These are phyloP conservation scores for Spermophilus dauricus DNA, from an alignment of 2,113 vertebrate species.

Conservation along the genomic window DNA sequence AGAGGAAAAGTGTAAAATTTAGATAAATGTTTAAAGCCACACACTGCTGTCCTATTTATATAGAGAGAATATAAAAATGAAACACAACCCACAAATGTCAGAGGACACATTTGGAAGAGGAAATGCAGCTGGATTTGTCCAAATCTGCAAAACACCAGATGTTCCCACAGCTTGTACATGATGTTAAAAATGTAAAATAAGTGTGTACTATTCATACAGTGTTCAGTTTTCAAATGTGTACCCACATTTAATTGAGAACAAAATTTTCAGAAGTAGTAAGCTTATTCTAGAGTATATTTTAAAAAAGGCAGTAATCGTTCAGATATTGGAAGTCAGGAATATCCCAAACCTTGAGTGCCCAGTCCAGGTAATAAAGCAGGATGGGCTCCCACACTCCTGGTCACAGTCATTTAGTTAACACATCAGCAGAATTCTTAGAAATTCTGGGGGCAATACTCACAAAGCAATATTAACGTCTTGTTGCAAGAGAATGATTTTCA, in stretches of 20 bases:
- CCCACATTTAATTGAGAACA: slow-evolving; percentile 37
- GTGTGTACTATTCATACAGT: background rate
- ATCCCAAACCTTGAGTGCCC: background rate
- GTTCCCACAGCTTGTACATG: slow-evolving; percentile 70
- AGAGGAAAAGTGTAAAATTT: background rate
- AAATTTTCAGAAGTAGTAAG: background rate
- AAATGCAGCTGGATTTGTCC: slow-evolving; percentile 50
- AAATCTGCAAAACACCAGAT: slow-evolving; percentile 67
- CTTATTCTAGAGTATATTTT: background rate
- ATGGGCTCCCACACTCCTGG: background rate
- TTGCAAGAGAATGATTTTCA: background rate
- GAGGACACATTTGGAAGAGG: slow-evolving; percentile 47
- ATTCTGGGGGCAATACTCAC: background rate
- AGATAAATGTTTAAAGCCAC: background rate
- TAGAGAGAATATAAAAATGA: background rate
- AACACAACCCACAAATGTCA: background rate
- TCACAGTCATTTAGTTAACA: background rate
- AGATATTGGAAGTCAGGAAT: background rate
- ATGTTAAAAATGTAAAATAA: slow-evolving; percentile 60
- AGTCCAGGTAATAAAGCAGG: too few species aligned
- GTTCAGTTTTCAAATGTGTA: background rate
- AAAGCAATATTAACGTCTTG: background rate
- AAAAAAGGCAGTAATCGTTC: background rate
- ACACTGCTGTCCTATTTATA: too few species aligned
- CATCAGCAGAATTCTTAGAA: background rate